These are phyloP conservation scores for Palythoa grandis DNA, from an alignment of 92 coral and sea anemone genomes.

Conservation along the genomic window DNA sequence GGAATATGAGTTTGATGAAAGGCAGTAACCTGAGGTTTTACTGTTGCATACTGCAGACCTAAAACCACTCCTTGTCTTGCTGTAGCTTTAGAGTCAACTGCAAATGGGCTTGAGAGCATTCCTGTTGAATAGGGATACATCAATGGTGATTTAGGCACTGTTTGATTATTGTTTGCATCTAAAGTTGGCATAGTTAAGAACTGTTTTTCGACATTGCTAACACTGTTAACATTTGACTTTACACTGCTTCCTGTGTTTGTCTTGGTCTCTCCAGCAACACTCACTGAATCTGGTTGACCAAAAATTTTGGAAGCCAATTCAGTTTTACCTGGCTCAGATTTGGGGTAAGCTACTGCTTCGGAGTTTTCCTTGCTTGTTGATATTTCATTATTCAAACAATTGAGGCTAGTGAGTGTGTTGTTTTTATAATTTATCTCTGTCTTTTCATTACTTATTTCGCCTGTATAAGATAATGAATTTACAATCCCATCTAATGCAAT, in stretches of 20 bases:
- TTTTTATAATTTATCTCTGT: not conserved
- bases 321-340: not conserved
- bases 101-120: not conserved
- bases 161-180: conserved; percentile 26
- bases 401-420: not conserved
- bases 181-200: conserved; percentile 6
- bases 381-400: not conserved
- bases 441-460: not conserved
- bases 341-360: not conserved
- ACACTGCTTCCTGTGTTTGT: not conserved
- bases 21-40: not conserved
- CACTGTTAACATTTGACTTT: not conserved
- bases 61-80: not conserved
- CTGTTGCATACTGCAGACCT: not conserved
- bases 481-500: not conserved
- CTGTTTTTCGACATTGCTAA: conserved; percentile 1
- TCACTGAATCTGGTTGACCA: not conserved
- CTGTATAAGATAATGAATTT: not conserved
- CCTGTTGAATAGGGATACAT: conserved; percentile 46
- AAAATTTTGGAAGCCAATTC: not conserved
- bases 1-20: not conserved
- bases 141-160: not conserved
- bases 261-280: not conserved
- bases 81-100: conserved; percentile 11
- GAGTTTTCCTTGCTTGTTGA: not conserved